Evolutionary conservation across 1,140 invertebrate species (phyloP), one percentile per base, ranked within the genome.

Genomic region (Drosophila prosaltans): DNA sequence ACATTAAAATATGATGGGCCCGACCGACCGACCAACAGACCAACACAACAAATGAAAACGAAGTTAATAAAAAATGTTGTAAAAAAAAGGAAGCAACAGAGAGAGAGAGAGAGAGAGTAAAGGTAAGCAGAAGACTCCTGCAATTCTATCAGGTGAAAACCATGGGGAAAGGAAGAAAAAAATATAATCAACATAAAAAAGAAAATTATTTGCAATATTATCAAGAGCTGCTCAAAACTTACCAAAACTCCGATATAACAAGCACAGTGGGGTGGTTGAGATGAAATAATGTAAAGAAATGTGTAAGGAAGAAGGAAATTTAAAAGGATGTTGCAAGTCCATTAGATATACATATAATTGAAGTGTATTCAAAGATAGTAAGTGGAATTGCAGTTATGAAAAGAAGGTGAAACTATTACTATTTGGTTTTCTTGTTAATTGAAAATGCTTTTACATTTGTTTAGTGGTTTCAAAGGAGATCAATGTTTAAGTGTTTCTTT

Each of bases 131-230:
- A n/a, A n/a, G 24, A 24, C 55, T 39, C 41, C 36, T 32, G 30
- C 3, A 6, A 36, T 36, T 36, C 6, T 45, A 48, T 68, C 74
- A 82, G 83, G 79, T 86, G 75, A 51, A 51, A 26, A 26, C 45
- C 45, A 51, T 24, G 55, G 60, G 59, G 9, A 36, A 5, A 21
- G 30, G 45, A 11, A 26, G 70, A 48, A 69, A 71, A 70, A 81
- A 90, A 89, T 81, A 88, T 89, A 90, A 89, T 90, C 84, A 89
- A 89, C 85, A 89, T 89, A 89, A 89, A 89, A 86, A 81, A 73
- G 80, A 84, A 89, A 89, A 89, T 89, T 78, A 89, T 89, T 89
- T 89, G 83, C 84, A 89, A 83, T 86, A 88, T 86, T 86, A 86
- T 88, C 76, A 83, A 79, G 69, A 67, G 78, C 67, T 71, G 66